Evolutionary conservation across 2,888 invertebrate genomes (phyloP).

Genomic region (Monochamus alternatus): DNA sequence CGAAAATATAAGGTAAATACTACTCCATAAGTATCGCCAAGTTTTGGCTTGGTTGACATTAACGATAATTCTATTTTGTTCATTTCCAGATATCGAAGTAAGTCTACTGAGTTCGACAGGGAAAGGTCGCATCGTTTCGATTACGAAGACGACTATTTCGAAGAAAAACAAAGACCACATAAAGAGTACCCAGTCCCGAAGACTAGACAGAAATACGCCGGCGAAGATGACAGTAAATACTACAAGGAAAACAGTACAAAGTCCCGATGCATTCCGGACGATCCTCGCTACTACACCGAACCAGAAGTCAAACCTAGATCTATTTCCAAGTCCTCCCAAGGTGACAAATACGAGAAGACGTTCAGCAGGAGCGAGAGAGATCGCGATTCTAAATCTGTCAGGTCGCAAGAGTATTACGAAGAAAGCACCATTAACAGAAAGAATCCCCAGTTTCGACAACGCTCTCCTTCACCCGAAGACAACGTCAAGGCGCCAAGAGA

Average conservation of each 20-base stretch:
- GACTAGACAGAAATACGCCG: constrained; percentile 57
- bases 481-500: constrained; percentile 80
- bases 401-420: constrained; percentile 44
- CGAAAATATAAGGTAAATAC: constrained; percentile 61
- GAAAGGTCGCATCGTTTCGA: constrained; percentile 51
- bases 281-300: constrained; percentile 59
- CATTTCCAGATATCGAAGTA: constrained; percentile 52
- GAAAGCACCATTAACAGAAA: constrained; percentile 44
- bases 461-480: constrained; percentile 72
- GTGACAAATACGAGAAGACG: constrained; percentile 39
- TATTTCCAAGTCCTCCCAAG: constrained; percentile 34
- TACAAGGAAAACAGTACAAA: constrained; percentile 50
- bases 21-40: neutral
- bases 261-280: constrained; percentile 42
- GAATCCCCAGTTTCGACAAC: constrained; percentile 56
- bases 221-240: constrained; percentile 55
- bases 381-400: constrained; percentile 37
- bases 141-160: constrained; percentile 57
- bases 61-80: neutral
- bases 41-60: too few species aligned
- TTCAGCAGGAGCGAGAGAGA: constrained; percentile 37
- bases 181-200: constrained; percentile 64
- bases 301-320: constrained; percentile 49
- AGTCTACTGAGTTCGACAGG: constrained; percentile 53
- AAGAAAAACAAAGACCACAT: constrained; percentile 53